Evolutionary conservation across 2,797 vertebrate species (phyloP).

Genomic region (Morelia viridis): DNA sequence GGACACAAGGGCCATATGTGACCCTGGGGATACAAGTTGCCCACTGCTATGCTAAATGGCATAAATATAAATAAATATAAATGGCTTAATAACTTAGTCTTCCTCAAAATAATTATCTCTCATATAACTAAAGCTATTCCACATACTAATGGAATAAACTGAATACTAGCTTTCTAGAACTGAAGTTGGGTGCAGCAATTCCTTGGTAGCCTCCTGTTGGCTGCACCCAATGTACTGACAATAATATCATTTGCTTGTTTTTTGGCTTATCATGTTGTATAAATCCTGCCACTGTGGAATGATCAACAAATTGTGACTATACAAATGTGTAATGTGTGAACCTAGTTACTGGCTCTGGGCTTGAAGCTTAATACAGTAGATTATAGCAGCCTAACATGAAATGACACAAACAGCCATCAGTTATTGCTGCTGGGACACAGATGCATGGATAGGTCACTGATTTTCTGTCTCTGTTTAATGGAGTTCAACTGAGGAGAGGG

Average conservation of each 20-base stretch:
- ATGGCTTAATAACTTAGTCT: background rate
- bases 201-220: background rate
- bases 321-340: background rate
- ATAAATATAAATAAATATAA: background rate
- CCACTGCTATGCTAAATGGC: background rate
- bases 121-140: background rate
- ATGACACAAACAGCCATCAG: background rate
- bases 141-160: background rate
- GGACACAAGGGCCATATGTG: background rate
- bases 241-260: background rate
- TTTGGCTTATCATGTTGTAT: background rate
- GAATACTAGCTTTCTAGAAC: background rate
- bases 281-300: background rate
- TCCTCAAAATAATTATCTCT: background rate
- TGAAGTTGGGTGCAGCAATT: background rate
- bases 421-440: background rate
- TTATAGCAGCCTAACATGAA: background rate
- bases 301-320: background rate
- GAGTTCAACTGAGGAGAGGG: background rate
- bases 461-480: background rate
- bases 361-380: background rate
- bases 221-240: background rate
- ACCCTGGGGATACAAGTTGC: background rate
- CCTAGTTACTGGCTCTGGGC: background rate
- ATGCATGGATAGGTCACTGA: background rate